Conservation (phyloP, 2,888 invertebrate genomes). For the Clunio marinus region DNA sequence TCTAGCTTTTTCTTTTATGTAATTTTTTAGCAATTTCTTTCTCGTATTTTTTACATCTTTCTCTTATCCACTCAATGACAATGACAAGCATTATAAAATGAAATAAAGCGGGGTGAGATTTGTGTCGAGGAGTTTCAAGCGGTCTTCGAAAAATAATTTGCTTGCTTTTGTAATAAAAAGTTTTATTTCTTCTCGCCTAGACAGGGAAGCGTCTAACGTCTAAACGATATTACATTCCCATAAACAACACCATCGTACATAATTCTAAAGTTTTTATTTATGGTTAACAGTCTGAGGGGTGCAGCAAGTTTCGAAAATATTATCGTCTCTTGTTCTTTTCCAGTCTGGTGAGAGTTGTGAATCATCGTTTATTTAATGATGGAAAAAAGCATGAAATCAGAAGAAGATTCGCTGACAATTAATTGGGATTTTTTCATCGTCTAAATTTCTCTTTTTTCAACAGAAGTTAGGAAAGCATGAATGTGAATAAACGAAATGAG, state of each 20-base stretch:
- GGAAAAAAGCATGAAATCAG: too few species aligned
- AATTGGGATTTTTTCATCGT: too few species aligned
- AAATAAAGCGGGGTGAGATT: neutral
- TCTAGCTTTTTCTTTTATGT: too few species aligned
- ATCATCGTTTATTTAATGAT: too few species aligned
- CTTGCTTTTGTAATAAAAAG: neutral
- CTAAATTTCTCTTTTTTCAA: too few species aligned
- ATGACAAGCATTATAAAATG: too few species aligned
- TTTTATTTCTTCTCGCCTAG: neutral
- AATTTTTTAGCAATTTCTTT: neutral
- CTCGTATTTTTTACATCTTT: neutral
- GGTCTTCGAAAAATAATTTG: neutral
- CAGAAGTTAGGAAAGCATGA: too few species aligned
- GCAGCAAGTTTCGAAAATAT: too few species aligned
- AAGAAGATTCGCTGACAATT: too few species aligned
- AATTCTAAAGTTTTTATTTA: neutral
- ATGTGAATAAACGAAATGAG: too few species aligned
- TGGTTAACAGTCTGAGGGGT: too few species aligned
- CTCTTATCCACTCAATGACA: neutral
- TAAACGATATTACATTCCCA: neutral
- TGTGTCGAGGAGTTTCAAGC: neutral
- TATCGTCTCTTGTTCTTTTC: neutral
- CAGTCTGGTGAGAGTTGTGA: neutral
- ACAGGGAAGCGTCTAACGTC: neutral
- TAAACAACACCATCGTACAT: neutral